Evolutionary conservation across 2,797 vertebrate genomes (phyloP), one percentile per base, ranked within the genome.

Genomic region (Karalla daura): DNA sequence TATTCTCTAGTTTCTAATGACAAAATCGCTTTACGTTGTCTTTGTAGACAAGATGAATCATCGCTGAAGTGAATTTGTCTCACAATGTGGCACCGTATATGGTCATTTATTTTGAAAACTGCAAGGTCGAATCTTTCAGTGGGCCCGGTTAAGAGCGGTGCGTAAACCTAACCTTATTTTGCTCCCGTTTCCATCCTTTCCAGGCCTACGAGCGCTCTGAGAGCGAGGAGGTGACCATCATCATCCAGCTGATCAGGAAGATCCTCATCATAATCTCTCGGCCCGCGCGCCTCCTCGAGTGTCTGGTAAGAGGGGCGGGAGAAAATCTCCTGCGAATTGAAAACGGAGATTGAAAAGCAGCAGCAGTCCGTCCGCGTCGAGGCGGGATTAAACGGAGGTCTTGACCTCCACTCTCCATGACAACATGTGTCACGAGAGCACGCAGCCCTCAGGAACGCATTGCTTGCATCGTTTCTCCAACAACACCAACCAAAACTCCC

Each of bases 181-280:
- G 18, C 23, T 25, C n/a, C 12, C 45, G 2, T 5, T n/a, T 50
- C 18, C 33, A 7, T 18, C 9, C 18, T 75, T 70, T 49, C 3
- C 59, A 99, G 97, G 98, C 97, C 5, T 95, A 94, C 0, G 96
- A 98, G 20, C 96, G 97, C 23, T 99, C 98, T 0, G 97, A 98
- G 87, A 98, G 98, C 0, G 96, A 96, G 62, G 98, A 99, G 80
- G 95, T 99, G 2, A 81, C 94, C 5, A 89, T 98, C 78, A 95
- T 98, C 0, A 93, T 92, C 53, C 96, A 97, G 46, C 84, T 98
- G 37, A 95, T 96, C 75, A 95, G 95, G 86, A 99, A 98, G 85
- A 93, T 99, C 70, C 94, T 98, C 53, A 96, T 99, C 77, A 93
- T 99, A 79, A 98, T 99, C 83, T 96, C 97, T 0, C 92, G 96